Base-by-base conservation (phyloP, 2,113 vertebrate species). In the Strigops habroptila region DNA sequence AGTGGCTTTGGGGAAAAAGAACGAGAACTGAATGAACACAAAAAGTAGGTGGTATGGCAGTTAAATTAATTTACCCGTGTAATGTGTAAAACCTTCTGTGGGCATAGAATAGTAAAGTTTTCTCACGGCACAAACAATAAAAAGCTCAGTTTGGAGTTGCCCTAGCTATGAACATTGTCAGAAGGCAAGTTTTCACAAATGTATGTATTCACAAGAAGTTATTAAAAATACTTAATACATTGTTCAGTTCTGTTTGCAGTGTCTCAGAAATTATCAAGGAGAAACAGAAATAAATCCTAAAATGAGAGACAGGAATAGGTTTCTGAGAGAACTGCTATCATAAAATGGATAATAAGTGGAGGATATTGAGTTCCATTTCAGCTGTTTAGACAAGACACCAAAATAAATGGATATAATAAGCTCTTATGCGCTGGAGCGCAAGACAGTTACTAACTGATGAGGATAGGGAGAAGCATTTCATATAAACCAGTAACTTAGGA, bases 331-430 rank as follows among this genome's bases (percentile, higher is more conserved):
- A 19, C 35, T 64, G 80, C 52, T 57, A 12, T 78, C 55, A 44
- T 53, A 63, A 39, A 92, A 95, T 81, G 63, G 80, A 92, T 76
- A 10, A 57, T 33, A 69, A 86, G 52, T 11, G 5, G 77, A 94
- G 88, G 89, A 84, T 89, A 85, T 65, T 87, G 90, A 74, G 62
- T 57, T 95, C 83, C 67, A 21, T 62, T 94, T 55, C 69, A 93
- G 70, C 82, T 93, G 22, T 88, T 94, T 35, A 76, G 69, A 79
- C 73, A 87, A 52, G 86, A 79, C 78, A 84, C 81, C 74, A 55
- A 64, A 95, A 93, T 83, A 75, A 95, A 89, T 76, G 69, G 74
- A 4, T 87, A 62, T 79, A 95, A 95, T 96, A 95, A 94, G 46
- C 53, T 92, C 65, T 90, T 10, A 7, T 73, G 82, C 73, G 18